These are phyloP conservation scores for Hucho hucho DNA, from an alignment of 2,113 vertebrate genomes.

Conservation along the genomic window DNA sequence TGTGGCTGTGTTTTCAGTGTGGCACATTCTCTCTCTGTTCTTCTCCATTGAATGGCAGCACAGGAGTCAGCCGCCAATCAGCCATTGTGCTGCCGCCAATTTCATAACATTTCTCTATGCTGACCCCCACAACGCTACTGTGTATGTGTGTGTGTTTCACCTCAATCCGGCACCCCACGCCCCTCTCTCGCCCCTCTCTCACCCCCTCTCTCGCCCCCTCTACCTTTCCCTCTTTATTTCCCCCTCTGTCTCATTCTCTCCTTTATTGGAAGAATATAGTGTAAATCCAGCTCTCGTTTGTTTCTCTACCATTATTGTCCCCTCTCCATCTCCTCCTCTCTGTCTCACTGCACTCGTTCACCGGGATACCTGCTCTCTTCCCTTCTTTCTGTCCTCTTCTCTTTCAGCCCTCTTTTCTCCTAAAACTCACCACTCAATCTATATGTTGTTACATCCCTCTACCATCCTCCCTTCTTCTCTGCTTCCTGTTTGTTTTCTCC, in stretches of 20 bases:
- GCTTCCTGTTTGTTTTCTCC: slow-evolving; percentile 5
- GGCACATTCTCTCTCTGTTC: slow-evolving; percentile 37
- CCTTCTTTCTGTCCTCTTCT: not conserved
- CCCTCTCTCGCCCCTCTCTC: slow-evolving; percentile 19
- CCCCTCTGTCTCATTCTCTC: slow-evolving; percentile 67
- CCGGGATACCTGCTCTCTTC: not conserved
- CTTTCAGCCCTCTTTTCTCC: not conserved
- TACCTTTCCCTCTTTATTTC: slow-evolving; percentile 38
- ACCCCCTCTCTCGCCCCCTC: slow-evolving; percentile 22
- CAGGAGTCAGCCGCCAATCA: slow-evolving; percentile 64
- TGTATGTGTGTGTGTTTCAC: slow-evolving; percentile 47
- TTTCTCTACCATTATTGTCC: slow-evolving; percentile 66
- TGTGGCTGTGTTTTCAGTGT: not conserved
- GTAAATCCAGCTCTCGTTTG: slow-evolving; percentile 74
- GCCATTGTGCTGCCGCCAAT: slow-evolving; percentile 68
- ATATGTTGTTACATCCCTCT: not conserved
- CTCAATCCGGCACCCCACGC: slow-evolving; percentile 53
- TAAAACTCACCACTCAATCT: not conserved
- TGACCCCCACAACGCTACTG: slow-evolving; percentile 57
- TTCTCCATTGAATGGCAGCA: slow-evolving; percentile 54
- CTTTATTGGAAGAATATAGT: slow-evolving; percentile 77
- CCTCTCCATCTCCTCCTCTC: slow-evolving; percentile 12
- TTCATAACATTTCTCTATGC: slow-evolving; percentile 66
- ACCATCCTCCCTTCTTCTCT: slow-evolving; percentile 2
- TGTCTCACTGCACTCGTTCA: slow-evolving; percentile 6